phyloP scores from a whole-genome alignment of 30 jellyfish, hydroid and myxozoan genomes.

The Aurelia aurita complex sp. Pacific region DNA sequence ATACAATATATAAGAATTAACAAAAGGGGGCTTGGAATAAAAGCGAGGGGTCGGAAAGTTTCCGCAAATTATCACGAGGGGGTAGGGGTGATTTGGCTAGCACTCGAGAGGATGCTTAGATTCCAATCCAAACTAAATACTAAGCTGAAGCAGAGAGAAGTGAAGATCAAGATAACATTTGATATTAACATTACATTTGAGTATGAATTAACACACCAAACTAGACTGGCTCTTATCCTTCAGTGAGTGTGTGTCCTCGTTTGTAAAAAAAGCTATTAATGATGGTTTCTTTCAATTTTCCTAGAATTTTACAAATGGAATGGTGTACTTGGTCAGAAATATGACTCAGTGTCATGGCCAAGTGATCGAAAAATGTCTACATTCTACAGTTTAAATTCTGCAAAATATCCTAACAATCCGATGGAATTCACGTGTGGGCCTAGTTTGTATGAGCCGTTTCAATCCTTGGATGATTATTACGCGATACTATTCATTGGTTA shows the following conservation, averaged over 20 bases:
- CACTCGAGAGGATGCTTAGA: too few species aligned
- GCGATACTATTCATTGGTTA: constrained; percentile 35
- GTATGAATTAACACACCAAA: neutral
- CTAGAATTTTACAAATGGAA: constrained; percentile 34
- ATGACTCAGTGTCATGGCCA: constrained; percentile 3
- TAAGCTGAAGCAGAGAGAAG: neutral
- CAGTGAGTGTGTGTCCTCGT: neutral
- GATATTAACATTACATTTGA: neutral
- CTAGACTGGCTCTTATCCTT: neutral
- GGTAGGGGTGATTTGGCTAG: too few species aligned
- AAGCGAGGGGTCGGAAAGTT: too few species aligned
- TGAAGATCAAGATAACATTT: neutral
- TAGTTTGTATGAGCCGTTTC: neutral
- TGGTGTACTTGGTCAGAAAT: constrained; percentile 30
- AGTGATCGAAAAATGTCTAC: neutral
- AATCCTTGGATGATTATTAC: neutral
- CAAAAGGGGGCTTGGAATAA: too few species aligned
- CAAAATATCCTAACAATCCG: constrained; percentile 13
- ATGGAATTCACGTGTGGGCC: constrained; percentile 1
- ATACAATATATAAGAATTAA: too few species aligned
- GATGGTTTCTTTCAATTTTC: neutral
- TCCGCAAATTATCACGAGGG: too few species aligned
- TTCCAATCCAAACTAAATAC: too few species aligned
- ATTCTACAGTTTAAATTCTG: constrained; percentile 11
- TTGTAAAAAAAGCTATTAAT: neutral